Conservation (phyloP, 2,797 vertebrate genomes). For the Bradypodion ventrale region DNA sequence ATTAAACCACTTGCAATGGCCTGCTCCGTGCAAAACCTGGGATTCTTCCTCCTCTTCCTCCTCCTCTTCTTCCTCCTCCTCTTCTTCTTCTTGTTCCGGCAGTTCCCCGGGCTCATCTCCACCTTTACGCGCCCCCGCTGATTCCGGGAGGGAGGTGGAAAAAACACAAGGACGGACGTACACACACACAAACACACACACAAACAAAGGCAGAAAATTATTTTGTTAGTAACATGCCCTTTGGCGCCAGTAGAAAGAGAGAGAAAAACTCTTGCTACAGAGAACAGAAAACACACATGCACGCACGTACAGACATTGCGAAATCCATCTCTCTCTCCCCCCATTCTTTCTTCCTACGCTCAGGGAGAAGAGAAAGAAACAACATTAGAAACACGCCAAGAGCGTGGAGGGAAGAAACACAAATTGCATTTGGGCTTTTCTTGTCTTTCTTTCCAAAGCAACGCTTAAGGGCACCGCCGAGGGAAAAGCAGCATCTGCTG, state of each 20-base stretch:
- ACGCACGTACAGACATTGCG: conserved; percentile 5
- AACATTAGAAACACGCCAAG: neutral
- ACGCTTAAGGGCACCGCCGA: neutral
- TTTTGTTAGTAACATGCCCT: conserved; percentile 55
- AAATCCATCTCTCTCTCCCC: neutral
- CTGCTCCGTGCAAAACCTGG: conserved; percentile 89
- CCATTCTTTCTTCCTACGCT: neutral
- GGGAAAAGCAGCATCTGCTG: neutral
- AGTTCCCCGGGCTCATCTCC: conserved; percentile 89
- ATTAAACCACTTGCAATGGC: conserved; percentile 99
- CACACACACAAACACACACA: conserved; percentile 28
- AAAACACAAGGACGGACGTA: neutral
- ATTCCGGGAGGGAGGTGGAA: conserved; percentile 45
- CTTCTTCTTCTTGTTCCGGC: conserved; percentile 83
- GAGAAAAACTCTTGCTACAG: conserved; percentile 33
- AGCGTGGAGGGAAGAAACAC: neutral
- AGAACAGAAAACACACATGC: neutral
- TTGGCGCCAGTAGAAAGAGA: conserved; percentile 9
- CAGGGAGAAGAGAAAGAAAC: too few relatives aligned
- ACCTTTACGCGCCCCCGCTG: conserved; percentile 96
- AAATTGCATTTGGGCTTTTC: neutral
- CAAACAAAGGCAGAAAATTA: conserved; percentile 58
- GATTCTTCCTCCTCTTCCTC: conserved; percentile 84
- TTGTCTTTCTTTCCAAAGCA: neutral
- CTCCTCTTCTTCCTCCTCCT: conserved; percentile 84